phyloP scores from a whole-genome alignment of 2,113 vertebrate species.

The Mungos mungo region DNA sequence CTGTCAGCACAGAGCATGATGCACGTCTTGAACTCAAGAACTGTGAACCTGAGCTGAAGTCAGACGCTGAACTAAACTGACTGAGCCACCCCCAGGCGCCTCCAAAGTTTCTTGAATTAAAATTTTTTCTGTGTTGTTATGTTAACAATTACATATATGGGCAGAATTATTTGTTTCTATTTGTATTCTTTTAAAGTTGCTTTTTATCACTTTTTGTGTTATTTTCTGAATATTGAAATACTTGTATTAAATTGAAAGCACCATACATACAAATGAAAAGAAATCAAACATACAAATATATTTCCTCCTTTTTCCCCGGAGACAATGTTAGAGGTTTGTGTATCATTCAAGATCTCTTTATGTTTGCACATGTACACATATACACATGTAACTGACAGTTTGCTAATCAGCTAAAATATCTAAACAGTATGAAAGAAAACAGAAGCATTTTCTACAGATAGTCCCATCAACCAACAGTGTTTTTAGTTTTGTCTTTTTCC shows the following conservation, averaged over 20 bases:
- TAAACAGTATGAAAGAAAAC: neutral
- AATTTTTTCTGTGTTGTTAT: neutral
- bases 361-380: neutral
- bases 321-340: neutral
- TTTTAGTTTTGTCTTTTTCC: constrained; percentile 17
- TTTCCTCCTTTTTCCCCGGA: neutral
- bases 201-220: neutral
- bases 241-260: constrained; percentile 17
- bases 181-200: neutral
- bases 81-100: no score
- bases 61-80: no score
- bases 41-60: no score
- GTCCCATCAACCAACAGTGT: neutral
- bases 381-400: neutral
- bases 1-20: no score
- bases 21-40: no score
- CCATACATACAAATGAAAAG: neutral
- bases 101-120: neutral
- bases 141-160: neutral
- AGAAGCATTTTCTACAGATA: neutral
- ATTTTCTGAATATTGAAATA: constrained; percentile 14
- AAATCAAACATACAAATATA: neutral
- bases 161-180: neutral
- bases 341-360: neutral
- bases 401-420: neutral